Evolutionary conservation across 2,888 invertebrate genomes (phyloP), one percentile per base, ranked within the genome.

Genomic region (Trissoscelio sp.): DNA sequence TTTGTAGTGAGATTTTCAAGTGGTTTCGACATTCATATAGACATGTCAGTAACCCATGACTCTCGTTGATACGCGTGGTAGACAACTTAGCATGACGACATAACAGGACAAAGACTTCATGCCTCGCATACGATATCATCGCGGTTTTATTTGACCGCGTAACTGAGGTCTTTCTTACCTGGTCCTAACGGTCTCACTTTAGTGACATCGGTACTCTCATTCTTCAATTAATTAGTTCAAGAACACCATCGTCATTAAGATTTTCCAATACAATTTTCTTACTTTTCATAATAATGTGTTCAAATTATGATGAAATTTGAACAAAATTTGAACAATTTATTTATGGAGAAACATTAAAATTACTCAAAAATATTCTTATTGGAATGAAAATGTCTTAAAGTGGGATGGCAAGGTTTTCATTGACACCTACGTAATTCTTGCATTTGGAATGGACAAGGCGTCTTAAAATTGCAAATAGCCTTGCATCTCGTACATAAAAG

Each of bases 71-170:
- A 81, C 64, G 62, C 73, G 51, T 51, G 75, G 75, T 83, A 74
- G 82, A 82, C 81, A 75, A 74, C 74, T 79, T 83, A 84, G 86
- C 86, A 88, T 87, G 87, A 89, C 88, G 87, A 88, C 85, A 86
- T 89, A 90, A 90, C 89, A 87, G 89, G 87, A 89, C 89, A 89
- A 89, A 89, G 89, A 88, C 86, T 89, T 89, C 87, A 87, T 87
- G 88, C 87, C 85, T 89, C 85, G 88, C 87, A 88, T 88, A 88
- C 88, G 87, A 86, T 85, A 86, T 84, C 81, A 42, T 78, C 66
- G 74, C 77, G 81, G 83, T 86, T 86, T 86, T 84, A 82, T 85
- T 84, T 73, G 83, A 86, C 84, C 72, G 58, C 77, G 77, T 85
- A 85, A 86, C 83, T 82, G 62, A 86, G 82, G 72, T 85, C 83